Evolutionary conservation across 2,113 vertebrate genomes (phyloP), one percentile per base, ranked within the genome.

Genomic region (Misgurnus anguillicaudatus): DNA sequence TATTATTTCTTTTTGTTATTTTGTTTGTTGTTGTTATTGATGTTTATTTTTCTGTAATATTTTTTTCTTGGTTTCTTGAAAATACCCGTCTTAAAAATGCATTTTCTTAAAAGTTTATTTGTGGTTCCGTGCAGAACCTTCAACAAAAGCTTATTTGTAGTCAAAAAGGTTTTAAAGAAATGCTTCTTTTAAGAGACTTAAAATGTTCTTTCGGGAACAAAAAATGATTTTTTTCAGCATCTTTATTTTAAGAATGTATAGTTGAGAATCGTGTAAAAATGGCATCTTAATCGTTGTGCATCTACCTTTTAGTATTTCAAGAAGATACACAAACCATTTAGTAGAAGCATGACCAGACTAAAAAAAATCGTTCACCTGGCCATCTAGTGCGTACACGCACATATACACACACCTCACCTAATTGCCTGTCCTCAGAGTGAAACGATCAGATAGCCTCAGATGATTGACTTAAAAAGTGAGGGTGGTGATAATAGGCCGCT

Each of bases 391-490:
- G 21, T 19, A 31, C 42, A 66, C 72, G 53, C 78, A 72, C 77
- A 70, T n/a, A 72, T 4, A 82, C 81, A n/a, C 21, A 79, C 75
- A 68, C 9, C 73, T 79, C 64, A 69, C 47, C 80, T 86, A 85
- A 85, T 87, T 86, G 84, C 83, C 51, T 85, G 78, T 85, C 80
- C 87, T 87, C 86, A 87, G 87, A 87, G 90, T 78, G 85, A 88
- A 82, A 81, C 74, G 83, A 88, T 86, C 83, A 85, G 75, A 85
- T 85, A 79, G 84, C 75, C 62, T 72, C 77, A 82, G 82, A 83
- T 88, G 86, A 89, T 88, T 82, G 88, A 90, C 90, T 89, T 87
- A 82, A 88, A 89, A 89, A 88, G 90, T 87, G 88, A 86, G 86
- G 89, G 88, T 89, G 89, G 87, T 82, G 87, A 89, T 92, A 91